Evolutionary conservation across 2,797 vertebrate genomes (phyloP).

Genomic region (Gila robusta): DNA sequence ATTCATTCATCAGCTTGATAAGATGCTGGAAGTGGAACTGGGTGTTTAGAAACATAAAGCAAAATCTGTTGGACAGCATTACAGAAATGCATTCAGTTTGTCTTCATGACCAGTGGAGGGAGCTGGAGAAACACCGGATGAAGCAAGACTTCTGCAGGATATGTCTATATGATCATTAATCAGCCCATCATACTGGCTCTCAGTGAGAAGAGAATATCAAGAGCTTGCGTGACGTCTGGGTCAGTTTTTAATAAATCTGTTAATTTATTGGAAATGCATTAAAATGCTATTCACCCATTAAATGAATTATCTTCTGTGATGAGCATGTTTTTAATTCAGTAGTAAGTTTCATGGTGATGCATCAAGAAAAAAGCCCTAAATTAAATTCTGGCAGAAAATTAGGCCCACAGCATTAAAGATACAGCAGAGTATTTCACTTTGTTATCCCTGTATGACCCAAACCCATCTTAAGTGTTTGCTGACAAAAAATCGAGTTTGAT

Average conservation of each 20-base stretch:
- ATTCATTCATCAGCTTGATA: constrained; percentile 13
- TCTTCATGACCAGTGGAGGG: constrained; percentile 69
- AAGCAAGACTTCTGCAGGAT: not conserved
- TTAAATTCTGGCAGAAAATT: too few species aligned
- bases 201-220: not conserved
- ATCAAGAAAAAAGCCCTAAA: too few species aligned
- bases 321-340: not conserved
- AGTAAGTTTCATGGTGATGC: too few species aligned
- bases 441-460: too few species aligned
- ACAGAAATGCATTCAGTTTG: constrained; percentile 24
- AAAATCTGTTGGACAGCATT: not conserved
- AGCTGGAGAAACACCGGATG: constrained; percentile 66
- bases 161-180: not conserved
- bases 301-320: not conserved
- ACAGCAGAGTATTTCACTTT: too few species aligned
- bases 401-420: too few species aligned
- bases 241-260: not conserved
- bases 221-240: not conserved
- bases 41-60: not conserved
- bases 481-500: too few species aligned
- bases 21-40: not conserved
- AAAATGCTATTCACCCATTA: not conserved
- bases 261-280: not conserved
- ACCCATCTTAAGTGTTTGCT: too few species aligned
- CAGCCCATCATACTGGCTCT: not conserved